Evolutionary conservation across 2,888 invertebrate species (phyloP), one percentile per base, ranked within the genome.

Genomic region (Ophion costatus): DNA sequence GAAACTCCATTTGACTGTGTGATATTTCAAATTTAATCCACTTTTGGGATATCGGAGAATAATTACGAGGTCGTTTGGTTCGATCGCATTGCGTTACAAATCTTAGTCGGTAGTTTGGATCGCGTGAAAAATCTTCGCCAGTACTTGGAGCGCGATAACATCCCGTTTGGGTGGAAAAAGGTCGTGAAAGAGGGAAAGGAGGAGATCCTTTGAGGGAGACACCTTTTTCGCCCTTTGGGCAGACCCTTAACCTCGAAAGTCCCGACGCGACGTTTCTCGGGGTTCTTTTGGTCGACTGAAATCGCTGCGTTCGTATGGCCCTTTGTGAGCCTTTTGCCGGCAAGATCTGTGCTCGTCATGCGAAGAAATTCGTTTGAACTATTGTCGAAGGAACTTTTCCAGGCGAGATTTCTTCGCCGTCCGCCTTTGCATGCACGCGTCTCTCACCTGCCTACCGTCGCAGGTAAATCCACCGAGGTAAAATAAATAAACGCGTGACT

Each of bases 141-240:
- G 20, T 22, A 17, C 51, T 17, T 69, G 1, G 17, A 29, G 24
- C n/a, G 59, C 61, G 59, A 83, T 73, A 76, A 80, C 66, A 73
- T 76, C 66, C 76, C 76, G 76, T 83, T 24, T 20, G 20, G 59
- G 20, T 82, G 83, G 78, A 80, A 71, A 79, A 80, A 87, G 85
- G 66, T 42, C 84, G 77, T 80, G 82, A 75, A 82, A 80, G 73
- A 56, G 22, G 74, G 57, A 78, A 56, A 82, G 82, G 73, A 56
- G 22, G 74, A 61, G 76, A 56, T 81, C 29, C 22, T 69, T 74
- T 20, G 81, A 74, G 57, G 61, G 61, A 63, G 59, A 71, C 63
- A 51, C 51, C 51, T 17, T 51, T 51, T 51, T 51, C 51, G 51
- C 51, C 14, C 51, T 51, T 51, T 51, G 51, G 51, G 3, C 4